Percentiles rank a stretch among this genome's conserved stretches.
Evolutionary conservation across 2,888 invertebrate species (phyloP).

Genomic region (Drosophila rellima): DNA sequence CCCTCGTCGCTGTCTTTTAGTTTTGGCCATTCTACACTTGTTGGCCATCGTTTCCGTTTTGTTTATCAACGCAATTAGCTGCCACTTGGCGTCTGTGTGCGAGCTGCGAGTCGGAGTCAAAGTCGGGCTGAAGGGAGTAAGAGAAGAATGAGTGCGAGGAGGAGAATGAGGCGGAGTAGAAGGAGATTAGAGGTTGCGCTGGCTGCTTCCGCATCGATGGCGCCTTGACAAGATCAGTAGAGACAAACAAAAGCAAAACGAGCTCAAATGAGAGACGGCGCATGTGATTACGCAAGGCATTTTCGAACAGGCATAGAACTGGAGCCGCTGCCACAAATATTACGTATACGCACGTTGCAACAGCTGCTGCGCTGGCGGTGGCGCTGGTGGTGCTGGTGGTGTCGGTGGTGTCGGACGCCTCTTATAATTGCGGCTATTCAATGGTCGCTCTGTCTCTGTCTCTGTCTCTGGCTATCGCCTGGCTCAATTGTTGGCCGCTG

Average conservation of each 20-base stretch:
- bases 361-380: slow-evolving; percentile 38
- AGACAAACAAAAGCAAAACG: slow-evolving; percentile 5
- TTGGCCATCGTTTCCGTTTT: slow-evolving; percentile 51
- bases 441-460: slow-evolving; percentile 27
- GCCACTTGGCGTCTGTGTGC: slow-evolving; percentile 60
- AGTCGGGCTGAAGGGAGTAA: no score
- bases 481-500: slow-evolving; percentile 27
- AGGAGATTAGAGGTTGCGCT: slow-evolving; percentile 21
- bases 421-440: slow-evolving; percentile 60
- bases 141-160: neutral
- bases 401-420: slow-evolving; percentile 35
- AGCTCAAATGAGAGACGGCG: slow-evolving; percentile 1
- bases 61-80: slow-evolving; percentile 75
- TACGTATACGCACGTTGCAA: slow-evolving; percentile 80
- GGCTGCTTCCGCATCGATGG: slow-evolving; percentile 45
- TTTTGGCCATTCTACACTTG: slow-evolving; percentile 36
- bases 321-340: slow-evolving; percentile 57
- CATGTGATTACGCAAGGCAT: slow-evolving; percentile 34
- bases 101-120: slow-evolving; percentile 25
- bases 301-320: slow-evolving; percentile 57
- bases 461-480: slow-evolving; percentile 10
- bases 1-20: slow-evolving; percentile 39
- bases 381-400: neutral
- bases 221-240: slow-evolving; percentile 53
- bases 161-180: neutral